phyloP scores from a whole-genome alignment of 2,113 vertebrate genomes.

The Glareola pratincola region DNA sequence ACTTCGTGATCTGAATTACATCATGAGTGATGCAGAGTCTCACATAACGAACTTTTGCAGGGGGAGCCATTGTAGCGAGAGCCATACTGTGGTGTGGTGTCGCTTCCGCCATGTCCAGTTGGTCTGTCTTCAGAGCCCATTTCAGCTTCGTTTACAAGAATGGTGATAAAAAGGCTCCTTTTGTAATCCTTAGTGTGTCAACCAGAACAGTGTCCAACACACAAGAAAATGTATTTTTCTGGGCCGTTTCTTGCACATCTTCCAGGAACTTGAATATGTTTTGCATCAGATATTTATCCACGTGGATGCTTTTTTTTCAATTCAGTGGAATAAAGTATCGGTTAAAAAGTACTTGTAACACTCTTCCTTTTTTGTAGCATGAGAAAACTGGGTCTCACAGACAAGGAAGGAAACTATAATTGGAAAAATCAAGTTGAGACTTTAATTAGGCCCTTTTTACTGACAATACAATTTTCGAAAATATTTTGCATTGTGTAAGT shows the following conservation, averaged over 20 bases:
- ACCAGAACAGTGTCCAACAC: not conserved
- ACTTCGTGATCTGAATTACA: not conserved
- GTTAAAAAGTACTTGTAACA: not conserved
- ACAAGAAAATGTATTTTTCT: not conserved
- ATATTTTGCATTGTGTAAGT: not conserved
- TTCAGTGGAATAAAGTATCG: not conserved
- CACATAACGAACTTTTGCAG: too few relatives aligned
- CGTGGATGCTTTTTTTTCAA: not conserved
- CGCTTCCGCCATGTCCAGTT: not conserved
- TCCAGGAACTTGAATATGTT: not conserved
- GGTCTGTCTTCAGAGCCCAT: not conserved
- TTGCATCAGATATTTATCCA: not conserved
- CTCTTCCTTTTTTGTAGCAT: not conserved
- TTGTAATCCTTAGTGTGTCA: not conserved
- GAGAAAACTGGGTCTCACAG: not conserved
- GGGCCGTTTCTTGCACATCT: not conserved
- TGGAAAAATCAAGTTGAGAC: not conserved
- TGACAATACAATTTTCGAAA: not conserved
- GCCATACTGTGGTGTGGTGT: not conserved
- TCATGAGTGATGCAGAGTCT: not conserved
- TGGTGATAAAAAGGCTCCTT: not conserved
- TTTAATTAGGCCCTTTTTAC: constrained; percentile 4
- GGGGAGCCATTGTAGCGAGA: not conserved
- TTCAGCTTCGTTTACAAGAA: not conserved
- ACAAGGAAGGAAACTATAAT: not conserved